These are phyloP conservation scores for Anoplius nigerrimus DNA, from an alignment of 2,888 invertebrate species.

Conservation along the genomic window DNA sequence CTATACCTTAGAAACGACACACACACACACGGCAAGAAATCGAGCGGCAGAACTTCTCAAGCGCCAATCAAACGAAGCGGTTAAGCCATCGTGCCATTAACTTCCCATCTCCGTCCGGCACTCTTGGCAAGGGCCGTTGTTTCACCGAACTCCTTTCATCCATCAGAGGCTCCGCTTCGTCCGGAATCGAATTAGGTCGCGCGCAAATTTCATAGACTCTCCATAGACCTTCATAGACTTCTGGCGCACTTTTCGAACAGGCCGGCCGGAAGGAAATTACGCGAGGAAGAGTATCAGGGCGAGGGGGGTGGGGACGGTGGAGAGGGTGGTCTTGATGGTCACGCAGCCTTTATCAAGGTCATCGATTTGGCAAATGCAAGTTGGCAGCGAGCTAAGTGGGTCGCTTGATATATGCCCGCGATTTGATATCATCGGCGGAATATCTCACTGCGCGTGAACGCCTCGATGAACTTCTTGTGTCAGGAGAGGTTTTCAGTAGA, in stretches of 20 bases:
- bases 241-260: too few relatives aligned
- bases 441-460: constrained; percentile 11
- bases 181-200: not conserved
- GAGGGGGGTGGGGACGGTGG: not conserved
- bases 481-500: constrained; percentile 26
- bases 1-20: too few relatives aligned
- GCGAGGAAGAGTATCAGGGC: not conserved
- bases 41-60: not conserved
- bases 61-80: too few relatives aligned
- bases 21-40: too few relatives aligned
- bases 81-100: too few relatives aligned
- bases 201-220: not conserved
- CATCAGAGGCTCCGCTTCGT: too few relatives aligned
- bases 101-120: too few relatives aligned
- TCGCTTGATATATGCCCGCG: constrained; percentile 35
- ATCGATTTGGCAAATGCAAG: constrained; percentile 44
- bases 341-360: constrained; percentile 24
- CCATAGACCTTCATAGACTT: constrained; percentile 6
- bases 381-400: constrained; percentile 39
- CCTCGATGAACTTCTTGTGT: not conserved
- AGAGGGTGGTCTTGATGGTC: not conserved
- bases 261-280: not conserved
- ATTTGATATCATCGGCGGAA: constrained; percentile 32
- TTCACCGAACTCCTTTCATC: too few relatives aligned
- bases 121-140: too few relatives aligned